Evolutionary conservation across 2,888 invertebrate species (phyloP).

Genomic region (Amaurobius ferox): DNA sequence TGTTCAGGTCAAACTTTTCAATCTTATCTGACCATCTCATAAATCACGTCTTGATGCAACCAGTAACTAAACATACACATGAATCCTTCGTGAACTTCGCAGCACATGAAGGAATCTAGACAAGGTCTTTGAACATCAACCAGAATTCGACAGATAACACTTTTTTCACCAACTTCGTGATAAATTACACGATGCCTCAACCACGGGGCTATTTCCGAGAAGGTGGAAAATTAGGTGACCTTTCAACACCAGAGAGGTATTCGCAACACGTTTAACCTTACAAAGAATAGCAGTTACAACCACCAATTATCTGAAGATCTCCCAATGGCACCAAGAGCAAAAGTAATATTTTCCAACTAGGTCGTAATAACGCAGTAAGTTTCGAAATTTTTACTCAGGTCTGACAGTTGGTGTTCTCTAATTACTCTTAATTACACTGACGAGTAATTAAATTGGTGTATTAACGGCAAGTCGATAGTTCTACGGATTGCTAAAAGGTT

Average conservation of each 20-base stretch:
- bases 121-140: background rate
- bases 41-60: too few relatives aligned
- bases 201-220: background rate
- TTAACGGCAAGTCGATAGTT: slow-evolving; percentile 32
- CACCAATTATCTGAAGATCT: slow-evolving; percentile 31
- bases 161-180: background rate
- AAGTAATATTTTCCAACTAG: background rate
- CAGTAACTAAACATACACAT: too few relatives aligned
- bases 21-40: too few relatives aligned
- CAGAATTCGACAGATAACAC: background rate
- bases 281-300: background rate
- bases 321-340: slow-evolving; percentile 29
- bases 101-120: too few relatives aligned
- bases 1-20: too few relatives aligned
- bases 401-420: slow-evolving; percentile 10
- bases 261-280: slow-evolving; percentile 36
- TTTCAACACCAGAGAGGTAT: slow-evolving; percentile 6
- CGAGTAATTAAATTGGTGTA: slow-evolving; percentile 39
- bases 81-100: too few relatives aligned
- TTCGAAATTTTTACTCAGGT: background rate
- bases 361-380: slow-evolving; percentile 6
- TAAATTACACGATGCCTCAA: background rate
- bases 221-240: background rate
- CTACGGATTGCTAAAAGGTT: slow-evolving; percentile 32
- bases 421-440: slow-evolving; percentile 46